These are phyloP conservation scores for Thereva nobilitata DNA, from an alignment of 2,888 invertebrate genomes.

Conservation along the genomic window DNA sequence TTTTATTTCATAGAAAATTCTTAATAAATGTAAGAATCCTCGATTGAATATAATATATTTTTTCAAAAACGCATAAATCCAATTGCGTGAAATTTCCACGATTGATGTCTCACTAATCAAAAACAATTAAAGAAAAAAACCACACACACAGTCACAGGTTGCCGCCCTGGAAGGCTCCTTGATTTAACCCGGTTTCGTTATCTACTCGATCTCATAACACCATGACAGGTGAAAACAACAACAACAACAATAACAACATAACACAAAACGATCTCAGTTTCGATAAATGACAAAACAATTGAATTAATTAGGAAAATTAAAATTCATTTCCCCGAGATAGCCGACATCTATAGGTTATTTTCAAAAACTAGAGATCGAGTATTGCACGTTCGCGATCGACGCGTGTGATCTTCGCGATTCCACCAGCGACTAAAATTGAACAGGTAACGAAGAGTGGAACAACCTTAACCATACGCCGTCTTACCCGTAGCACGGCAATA, in stretches of 20 bases:
- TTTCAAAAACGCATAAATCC: too few relatives aligned
- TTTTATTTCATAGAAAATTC: not conserved
- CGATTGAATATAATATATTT: too few relatives aligned
- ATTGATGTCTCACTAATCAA: too few relatives aligned
- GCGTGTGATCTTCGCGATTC: constrained; percentile 37
- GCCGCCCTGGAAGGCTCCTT: too few relatives aligned
- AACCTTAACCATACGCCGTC: constrained; percentile 11
- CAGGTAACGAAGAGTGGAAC: constrained; percentile 26
- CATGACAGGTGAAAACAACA: constrained; percentile 19
- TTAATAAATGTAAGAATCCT: too few relatives aligned
- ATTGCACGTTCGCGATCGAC: constrained; percentile 32
- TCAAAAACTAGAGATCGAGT: constrained; percentile 17
- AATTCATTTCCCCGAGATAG: constrained; percentile 32
- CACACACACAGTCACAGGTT: too few relatives aligned
- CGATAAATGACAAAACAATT: constrained; percentile 29
- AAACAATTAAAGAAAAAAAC: too few relatives aligned
- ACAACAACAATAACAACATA: not conserved
- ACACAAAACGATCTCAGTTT: constrained; percentile 6
- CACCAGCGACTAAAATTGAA: constrained; percentile 38
- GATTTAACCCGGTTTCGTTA: constrained; percentile 1
- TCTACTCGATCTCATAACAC: constrained; percentile 17
- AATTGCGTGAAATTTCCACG: too few relatives aligned
- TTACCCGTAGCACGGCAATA: not conserved
- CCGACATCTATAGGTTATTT: not conserved
- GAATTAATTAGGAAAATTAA: constrained; percentile 35